Base-by-base conservation (phyloP, 2,888 invertebrate genomes). In the Scaptomyza flava region DNA sequence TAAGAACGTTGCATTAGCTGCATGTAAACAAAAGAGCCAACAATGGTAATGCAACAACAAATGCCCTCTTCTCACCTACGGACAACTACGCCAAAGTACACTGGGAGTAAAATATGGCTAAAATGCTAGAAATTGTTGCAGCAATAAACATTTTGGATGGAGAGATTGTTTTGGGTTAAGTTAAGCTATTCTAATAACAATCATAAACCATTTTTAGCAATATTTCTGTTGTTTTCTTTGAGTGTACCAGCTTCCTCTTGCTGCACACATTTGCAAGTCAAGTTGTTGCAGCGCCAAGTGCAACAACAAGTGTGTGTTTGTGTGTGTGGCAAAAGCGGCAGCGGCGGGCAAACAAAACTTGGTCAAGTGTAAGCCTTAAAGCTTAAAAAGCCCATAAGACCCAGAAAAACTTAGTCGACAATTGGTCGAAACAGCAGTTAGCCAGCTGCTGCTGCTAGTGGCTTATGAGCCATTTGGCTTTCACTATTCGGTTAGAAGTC, bases 291-390 rank as follows among this genome's bases (percentile, higher is more conserved):
- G 9, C 68, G 68, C 62, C 66, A 82, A 76, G 73, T 86, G 68
- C 56, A 58, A 66, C 72, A 82, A 76, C 68, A 9, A 9, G 14
- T 34, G 34, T 34, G 34, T 77, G 83, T 77, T n/a, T n/a, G 4
- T 12, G 34, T 34, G 34, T 77, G 83, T 77, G 53, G 75, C 77
- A 77, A 72, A 68, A 11, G 57, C 57, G 38, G 52, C 45, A 31
- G 36, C 38, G 14, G 38, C 38, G 48, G 50, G 58, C 52, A 41
- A 74, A 74, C 52, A 45, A 38, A 77, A 72, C 54, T 75, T 87
- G 87, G 84, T 76, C 87, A 81, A 87, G 74, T 81, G 73, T 79
- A 84, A 87, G 87, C 79, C 77, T 47, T 45, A 52, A 14, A 69
- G 71, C 83, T 80, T 86, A 74, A 58, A 56, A 17, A 23, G 17